Conservation (phyloP, 2,888 invertebrate species). For the Acronicta leporina region DNA sequence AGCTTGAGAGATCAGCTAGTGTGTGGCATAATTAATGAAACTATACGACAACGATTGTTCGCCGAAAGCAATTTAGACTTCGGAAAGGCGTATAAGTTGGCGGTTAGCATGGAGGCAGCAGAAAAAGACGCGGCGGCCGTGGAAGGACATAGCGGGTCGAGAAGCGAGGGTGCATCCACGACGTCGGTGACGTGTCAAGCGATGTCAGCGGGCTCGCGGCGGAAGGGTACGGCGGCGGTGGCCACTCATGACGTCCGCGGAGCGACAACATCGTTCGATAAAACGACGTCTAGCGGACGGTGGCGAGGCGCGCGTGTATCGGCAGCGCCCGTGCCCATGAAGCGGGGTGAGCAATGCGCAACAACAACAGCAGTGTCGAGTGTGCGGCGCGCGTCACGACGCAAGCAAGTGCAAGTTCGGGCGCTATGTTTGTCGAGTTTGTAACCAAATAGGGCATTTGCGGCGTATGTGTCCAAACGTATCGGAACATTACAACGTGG, state of each 20-base stretch:
- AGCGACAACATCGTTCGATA: no score
- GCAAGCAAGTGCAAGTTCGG: background rate
- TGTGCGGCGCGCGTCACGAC: background rate
- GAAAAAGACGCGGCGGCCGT: background rate
- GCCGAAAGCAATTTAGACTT: background rate
- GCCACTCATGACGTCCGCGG: no score
- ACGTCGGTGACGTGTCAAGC: conserved; percentile 2
- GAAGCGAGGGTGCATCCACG: background rate
- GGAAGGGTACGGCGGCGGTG: no score
- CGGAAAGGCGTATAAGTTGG: background rate
- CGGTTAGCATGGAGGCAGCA: conserved; percentile 1
- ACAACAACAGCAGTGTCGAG: background rate
- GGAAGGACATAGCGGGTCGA: background rate
- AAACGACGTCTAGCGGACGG: no score
- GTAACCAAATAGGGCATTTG: background rate
- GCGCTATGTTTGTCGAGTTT: background rate
- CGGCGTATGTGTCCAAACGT: background rate
- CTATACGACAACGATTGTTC: no score
- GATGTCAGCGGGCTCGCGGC: background rate
- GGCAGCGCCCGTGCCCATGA: background rate
- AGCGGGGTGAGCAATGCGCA: background rate
- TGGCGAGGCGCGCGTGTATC: background rate
- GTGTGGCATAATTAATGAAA: no score
- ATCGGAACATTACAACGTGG: background rate
- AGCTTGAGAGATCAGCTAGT: no score